These are phyloP conservation scores for Delphinapterus leucas DNA, from an alignment of 2,113 vertebrate genomes.

Conservation along the genomic window DNA sequence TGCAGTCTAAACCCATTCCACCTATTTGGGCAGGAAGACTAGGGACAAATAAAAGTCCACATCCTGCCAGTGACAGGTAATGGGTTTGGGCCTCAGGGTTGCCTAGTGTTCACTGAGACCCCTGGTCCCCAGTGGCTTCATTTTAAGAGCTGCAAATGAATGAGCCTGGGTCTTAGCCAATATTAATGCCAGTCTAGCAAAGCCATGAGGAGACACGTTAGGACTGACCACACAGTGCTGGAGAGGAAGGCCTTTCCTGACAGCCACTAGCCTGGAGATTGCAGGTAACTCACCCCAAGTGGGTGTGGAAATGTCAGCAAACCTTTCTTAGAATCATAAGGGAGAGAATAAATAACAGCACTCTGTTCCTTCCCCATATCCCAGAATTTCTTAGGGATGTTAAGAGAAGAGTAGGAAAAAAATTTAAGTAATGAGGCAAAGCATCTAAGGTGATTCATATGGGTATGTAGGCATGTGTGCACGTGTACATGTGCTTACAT, in stretches of 20 bases:
- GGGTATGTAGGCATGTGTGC: no score
- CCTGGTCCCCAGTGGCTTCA: neutral
- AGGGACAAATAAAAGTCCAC: neutral
- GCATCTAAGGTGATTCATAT: neutral
- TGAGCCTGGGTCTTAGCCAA: neutral
- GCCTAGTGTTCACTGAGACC: neutral
- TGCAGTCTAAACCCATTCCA: neutral
- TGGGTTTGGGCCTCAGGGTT: neutral
- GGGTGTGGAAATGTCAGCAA: neutral
- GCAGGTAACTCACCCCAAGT: neutral
- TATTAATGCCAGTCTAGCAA: neutral
- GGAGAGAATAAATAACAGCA: neutral
- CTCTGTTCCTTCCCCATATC: neutral
- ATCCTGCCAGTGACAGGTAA: neutral
- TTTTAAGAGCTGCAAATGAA: neutral
- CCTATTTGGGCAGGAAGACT: neutral
- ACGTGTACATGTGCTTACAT: neutral
- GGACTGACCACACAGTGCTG: neutral
- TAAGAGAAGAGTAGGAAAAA: neutral
- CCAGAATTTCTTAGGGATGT: neutral
- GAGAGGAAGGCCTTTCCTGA: neutral
- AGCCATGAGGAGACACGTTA: neutral
- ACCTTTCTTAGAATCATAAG: neutral
- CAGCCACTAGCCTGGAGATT: neutral
- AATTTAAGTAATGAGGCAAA: neutral